These are phyloP conservation scores for Eonycteris spelaea DNA, from an alignment of 2,113 vertebrate species.

Conservation along the genomic window DNA sequence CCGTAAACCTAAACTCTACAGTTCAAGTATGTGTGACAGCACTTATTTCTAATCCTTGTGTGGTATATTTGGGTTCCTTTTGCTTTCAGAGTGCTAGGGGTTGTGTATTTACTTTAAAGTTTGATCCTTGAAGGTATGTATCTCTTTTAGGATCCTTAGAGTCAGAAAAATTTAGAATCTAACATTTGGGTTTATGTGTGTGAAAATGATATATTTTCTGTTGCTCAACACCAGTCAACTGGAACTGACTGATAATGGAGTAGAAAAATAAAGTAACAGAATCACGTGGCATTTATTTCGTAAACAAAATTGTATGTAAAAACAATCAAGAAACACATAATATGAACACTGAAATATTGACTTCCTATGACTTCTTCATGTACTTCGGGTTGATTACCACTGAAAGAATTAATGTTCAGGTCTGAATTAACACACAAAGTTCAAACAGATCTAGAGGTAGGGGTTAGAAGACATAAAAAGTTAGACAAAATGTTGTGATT, in stretches of 20 bases:
- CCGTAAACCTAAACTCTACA: background rate
- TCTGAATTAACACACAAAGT: background rate
- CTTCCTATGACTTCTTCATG: background rate
- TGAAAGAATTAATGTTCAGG: background rate
- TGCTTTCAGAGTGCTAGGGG: background rate
- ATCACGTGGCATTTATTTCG: background rate
- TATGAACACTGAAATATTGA: background rate
- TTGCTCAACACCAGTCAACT: background rate
- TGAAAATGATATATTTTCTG: background rate
- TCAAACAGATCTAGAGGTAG: background rate
- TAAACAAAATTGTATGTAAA: background rate
- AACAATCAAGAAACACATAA: background rate
- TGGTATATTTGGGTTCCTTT: background rate
- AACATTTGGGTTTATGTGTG: background rate
- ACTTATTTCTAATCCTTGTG: background rate
- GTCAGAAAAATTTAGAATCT: background rate
- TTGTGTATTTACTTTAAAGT: background rate
- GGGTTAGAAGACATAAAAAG: background rate
- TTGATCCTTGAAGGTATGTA: background rate
- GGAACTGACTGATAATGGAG: background rate
- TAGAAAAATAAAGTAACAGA: background rate
- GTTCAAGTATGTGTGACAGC: background rate
- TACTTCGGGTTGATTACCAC: background rate
- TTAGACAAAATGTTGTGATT: background rate
- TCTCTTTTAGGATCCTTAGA: background rate